Base-by-base conservation (phyloP, 2,797 vertebrate species). In the Tamandua tetradactyla region DNA sequence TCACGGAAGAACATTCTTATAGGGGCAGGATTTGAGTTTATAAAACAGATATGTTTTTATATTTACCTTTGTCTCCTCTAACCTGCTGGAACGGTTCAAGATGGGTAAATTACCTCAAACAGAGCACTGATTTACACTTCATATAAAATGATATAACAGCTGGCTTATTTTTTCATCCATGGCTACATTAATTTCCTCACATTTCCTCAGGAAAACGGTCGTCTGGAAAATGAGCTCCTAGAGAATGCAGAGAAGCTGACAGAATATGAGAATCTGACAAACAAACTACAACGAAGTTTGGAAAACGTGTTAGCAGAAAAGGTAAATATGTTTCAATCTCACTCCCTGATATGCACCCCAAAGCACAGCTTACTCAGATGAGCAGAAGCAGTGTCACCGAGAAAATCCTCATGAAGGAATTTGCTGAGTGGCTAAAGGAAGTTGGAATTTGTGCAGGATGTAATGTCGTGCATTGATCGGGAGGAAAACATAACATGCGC, bases 281-380 rank as follows among this genome's bases (percentile, higher is more conserved):
- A 94, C 87, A 99, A 99, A 97, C 98, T 99, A 44, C 99, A 99
- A 98, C 98, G 96, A 49, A 99, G 98, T 98, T 96, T 99, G 98
- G 99, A 99, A 81, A 99, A 98, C 0, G 94, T 99, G 84, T 98
- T 99, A 91, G 98, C 99, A 93, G 99, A 99, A 96, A 99, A 99
- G 99, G 99, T 99, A 96, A 96, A 71, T 82, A 47, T 69, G 14
- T 64, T 75, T 52, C 25, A 61, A 44, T 94, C 84, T 37, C 20
- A 72, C 76, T 89, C 93, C 88, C 92, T 72, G 35, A 49, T 17
- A 57, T 20, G 42, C 35, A 82, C n/a, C 76, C 37, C 81, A 37
- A 61, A n/a, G 75, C 62, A n/a, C 20, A 64, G 44, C 49, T 91
- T 57, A 78, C 49, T 35, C 62, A 49, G 42, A 64, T 71, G 90